Conservation (phyloP, 2,797 vertebrate species). For the Phyllotis vaccarum region DNA sequence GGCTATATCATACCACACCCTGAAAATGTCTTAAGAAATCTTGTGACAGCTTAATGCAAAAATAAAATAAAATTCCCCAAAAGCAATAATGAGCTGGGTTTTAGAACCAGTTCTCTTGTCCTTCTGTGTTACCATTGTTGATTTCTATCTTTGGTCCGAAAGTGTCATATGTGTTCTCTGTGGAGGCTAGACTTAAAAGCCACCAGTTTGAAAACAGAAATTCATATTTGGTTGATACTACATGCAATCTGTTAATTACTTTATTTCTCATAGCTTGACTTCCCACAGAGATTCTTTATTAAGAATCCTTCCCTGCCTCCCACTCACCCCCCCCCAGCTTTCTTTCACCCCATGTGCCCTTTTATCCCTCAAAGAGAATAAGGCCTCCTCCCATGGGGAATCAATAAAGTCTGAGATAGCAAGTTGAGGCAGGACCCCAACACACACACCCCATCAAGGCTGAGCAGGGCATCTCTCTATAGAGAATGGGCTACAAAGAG, state of each 20-base stretch:
- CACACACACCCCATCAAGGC: no score
- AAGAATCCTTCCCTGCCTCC: no score
- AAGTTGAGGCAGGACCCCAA: no score
- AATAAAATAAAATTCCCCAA: neutral
- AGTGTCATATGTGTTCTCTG: neutral
- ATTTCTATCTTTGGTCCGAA: neutral
- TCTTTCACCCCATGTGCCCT: no score
- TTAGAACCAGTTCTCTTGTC: neutral
- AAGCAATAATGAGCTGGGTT: neutral
- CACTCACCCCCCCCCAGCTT: no score
- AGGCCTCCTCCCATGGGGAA: no score
- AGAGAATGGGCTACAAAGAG: no score
- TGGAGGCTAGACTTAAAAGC: neutral
- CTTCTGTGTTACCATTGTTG: neutral
- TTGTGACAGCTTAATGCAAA: neutral
- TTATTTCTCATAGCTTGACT: neutral
- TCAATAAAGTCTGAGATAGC: no score
- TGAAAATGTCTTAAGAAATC: neutral
- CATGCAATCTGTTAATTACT: neutral
- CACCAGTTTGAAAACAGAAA: neutral
- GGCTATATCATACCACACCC: neutral
- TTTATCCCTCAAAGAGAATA: no score
- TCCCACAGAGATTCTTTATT: no score
- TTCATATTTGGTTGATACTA: neutral
- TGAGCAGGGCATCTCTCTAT: no score